Percentiles rank a stretch among this genome's conserved stretches.
These are phyloP conservation scores for Sebastolobus altivelis DNA, from an alignment of 2,797 vertebrate species.

Conservation along the genomic window DNA sequence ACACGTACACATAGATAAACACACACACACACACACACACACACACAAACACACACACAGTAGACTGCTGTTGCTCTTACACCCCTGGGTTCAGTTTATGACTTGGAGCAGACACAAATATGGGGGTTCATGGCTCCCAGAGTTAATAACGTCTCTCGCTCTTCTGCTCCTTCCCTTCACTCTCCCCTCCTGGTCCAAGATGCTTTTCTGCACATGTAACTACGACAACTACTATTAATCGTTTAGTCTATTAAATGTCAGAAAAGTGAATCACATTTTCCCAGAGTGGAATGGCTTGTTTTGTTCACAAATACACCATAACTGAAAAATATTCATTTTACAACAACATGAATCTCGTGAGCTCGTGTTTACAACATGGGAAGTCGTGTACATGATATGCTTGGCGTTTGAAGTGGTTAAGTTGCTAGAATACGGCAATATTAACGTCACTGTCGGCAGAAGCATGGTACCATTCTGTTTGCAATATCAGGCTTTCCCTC, in stretches of 20 bases:
- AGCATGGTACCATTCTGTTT: neutral
- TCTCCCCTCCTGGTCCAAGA: neutral
- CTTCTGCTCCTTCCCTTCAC: constrained; percentile 12
- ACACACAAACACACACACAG: constrained; percentile 39
- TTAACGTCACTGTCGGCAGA: too few relatives aligned
- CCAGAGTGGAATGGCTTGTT: neutral
- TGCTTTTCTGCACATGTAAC: constrained; percentile 30
- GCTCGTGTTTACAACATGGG: too few relatives aligned
- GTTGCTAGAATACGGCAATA: too few relatives aligned
- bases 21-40: constrained; percentile 40
- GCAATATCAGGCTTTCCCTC: neutral
- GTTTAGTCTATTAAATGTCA: constrained; percentile 1
- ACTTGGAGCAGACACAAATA: constrained; percentile 67
- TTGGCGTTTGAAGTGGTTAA: too few relatives aligned
- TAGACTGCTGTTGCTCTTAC: constrained; percentile 45
- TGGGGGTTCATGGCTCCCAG: constrained; percentile 49
- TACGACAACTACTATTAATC: neutral
- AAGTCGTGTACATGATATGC: too few relatives aligned
- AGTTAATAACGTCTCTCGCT: constrained; percentile 52
- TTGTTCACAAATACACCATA: neutral
- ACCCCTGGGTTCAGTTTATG: constrained; percentile 63
- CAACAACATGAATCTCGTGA: too few relatives aligned
- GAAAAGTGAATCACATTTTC: neutral
- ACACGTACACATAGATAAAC: constrained; percentile 42
- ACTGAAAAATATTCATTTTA: neutral